Base-by-base conservation (phyloP, 2,113 vertebrate genomes). In the rat (Rattus norvegicus) region DNA sequence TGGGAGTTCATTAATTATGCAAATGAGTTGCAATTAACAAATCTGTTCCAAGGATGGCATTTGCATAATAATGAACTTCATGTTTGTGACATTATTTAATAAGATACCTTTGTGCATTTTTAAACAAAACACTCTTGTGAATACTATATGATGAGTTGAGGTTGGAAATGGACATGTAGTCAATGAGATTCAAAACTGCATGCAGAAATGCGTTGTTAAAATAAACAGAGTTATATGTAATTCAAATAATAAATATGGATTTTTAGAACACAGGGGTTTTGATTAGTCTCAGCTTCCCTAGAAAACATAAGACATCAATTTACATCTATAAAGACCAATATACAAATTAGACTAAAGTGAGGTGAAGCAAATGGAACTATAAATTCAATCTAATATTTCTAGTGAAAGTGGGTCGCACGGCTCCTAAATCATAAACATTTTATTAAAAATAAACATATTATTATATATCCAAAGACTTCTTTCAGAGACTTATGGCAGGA, bases 1-100 rank as follows among this genome's bases (percentile, higher is more conserved):
- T 98, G 99, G 99, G 99, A 99, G 99, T 99, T 99, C 99, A 99
- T 99, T 99, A 99, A 99, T 99, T 99, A 99, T 99, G 99, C 98
- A 99, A 99, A 99, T 99, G 98, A 99, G 98, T 98, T 99, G 98
- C 99, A 99, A 99, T 99, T 99, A 99, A 99, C 99, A 99, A 99
- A 99, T 99, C 99, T 99, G 99, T 99, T 99, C 99, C 98, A 98
- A 99, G 98, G 98, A 99, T 98, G 97, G 98, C 96, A 99, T 99
- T 99, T 99, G 99, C 99, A 99, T 99, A 99, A 99, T 99, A 99
- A 99, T 99, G 98, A 99, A 99, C 98, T 99, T 99, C 98, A 98
- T 98, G 99, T 99, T 99, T 99, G 99, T 98, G 99, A 99, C 99
- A 99, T 99, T 98, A 99, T 99, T 99, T 99, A 99, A 99, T 99